Base-by-base conservation (phyloP, 1,140 invertebrate genomes). In the Cepaea nemoralis region DNA sequence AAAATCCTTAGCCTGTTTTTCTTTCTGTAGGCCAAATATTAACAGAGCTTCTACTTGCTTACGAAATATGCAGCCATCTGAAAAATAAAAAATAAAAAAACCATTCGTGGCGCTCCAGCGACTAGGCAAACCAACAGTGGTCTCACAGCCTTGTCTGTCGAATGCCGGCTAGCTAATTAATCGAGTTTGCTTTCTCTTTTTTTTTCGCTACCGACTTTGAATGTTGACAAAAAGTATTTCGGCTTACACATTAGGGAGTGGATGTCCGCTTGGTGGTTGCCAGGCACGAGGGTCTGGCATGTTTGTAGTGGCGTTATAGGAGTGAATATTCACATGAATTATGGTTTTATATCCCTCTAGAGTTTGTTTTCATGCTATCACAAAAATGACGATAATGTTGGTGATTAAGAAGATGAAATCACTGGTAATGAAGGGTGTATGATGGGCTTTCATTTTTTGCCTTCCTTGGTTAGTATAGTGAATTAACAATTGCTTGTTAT, bases 91-190 rank as follows among this genome's bases (percentile, higher is more conserved):
- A n/a, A n/a, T n/a, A n/a, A n/a, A n/a, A n/a, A n/a, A n/a, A n/a
- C n/a, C n/a, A n/a, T n/a, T 27, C 59, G 16, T 31, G 3, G 12
- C 6, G 27, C 33, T 31, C n/a, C 5, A 31, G 59, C n/a, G 33
- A 16, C 16, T n/a, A 63, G 22, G n/a, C 59, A 63, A 31, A 27
- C 59, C 5, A 31, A 31, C 27, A 63, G 6, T 8, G 27, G 59
- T 31, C 27, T 63, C n/a, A 31, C 59, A 31, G 59, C 27, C n/a
- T 31, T 12, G 59, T 63, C n/a, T 31, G 59, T n/a, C 59, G 27
- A 63, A 63, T 63, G 16, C 59, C 16, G 10, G 59, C 59, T 63
- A 63, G n/a, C n/a, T n/a, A n/a, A 63, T 63, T 63, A 63, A 63
- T 63, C 59, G 59, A 63, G n/a, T 63, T 63, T 63, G 27, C 27